Base-by-base conservation (phyloP, 2,888 invertebrate genomes). In the Brachynemurus nebulosus region DNA sequence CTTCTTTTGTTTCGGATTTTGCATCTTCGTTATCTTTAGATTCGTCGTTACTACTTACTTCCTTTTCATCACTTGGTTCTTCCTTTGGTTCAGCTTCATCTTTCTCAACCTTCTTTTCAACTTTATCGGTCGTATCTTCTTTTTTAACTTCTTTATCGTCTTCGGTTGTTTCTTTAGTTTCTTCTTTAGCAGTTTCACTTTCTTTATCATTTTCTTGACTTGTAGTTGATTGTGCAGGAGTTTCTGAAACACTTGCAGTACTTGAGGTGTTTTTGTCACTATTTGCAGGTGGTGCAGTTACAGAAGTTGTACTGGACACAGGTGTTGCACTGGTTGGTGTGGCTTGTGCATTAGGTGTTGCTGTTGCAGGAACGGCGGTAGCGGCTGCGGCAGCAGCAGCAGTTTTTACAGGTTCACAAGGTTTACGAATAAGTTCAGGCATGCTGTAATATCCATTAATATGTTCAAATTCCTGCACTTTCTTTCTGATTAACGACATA, bases 391-490 rank as follows among this genome's bases (percentile, higher is more conserved):
- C 61, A 8, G 59, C 56, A 45, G 66, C 67, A 2, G 61, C 60
- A 36, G 59, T 57, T 48, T 72, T 72, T 17, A 78, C 73, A 0
- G 85, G 82, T 53, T 85, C 80, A 2, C 84, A 78, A 0, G 86
- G 81, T 60, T 82, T 89, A 38, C 83, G 76, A 51, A 86, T 81
- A 55, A 88, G 70, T 61, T 91, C 90, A 0, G 96, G 95, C 90
- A 98, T 93, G 58, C 93, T 95, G 62, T 95, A 93, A 54, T 89
- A 86, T 1, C 97, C 97, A 61, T 99, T 99, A 49, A 96, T 93
- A 58, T 88, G 85, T 61, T 99, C 98, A 63, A 98, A 99, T 60
- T 99, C 98, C 62, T 96, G 96, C 23, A 97, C 95, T 71, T 99
- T 99, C 67, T 98, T 98, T 46, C 97, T 75, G 44, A 99, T 97